Base-by-base conservation (phyloP, 2,797 vertebrate genomes). In the Dicrostonyx torquatus region DNA sequence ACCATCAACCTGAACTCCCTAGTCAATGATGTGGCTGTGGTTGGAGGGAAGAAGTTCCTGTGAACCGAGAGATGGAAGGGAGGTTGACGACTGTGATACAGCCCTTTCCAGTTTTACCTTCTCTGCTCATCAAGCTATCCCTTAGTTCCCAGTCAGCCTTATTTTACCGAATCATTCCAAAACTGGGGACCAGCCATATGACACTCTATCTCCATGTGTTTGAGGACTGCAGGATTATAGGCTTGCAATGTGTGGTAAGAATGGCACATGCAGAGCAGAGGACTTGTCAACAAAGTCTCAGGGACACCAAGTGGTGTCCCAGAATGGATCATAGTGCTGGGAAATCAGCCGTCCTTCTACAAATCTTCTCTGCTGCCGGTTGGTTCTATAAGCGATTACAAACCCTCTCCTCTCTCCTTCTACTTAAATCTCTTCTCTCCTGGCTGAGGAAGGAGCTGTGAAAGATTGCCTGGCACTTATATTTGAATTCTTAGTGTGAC, bases 351-450 rank as follows among this genome's bases (percentile, higher is more conserved):
- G n/a, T 29, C 72, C 15, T 91, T 73, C 92, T 76, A 15, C 34
- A 50, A 68, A 26, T 82, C 17, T 66, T 15, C 79, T 78, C 60
- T 77, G 17, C 18, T 48, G 58, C 22, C 29, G 22, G 31, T 78
- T 94, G 79, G 84, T 89, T 14, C 60, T 88, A 20, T 55, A 53
- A 80, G 91, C 76, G 70, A 86, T 79, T 85, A 37, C 15, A 85
- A 12, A 64, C 82, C 68, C 34, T 15, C 22, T 79, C 73, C 31
- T 64, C 45, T 8, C 50, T 68, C 45, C 24, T 95, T 58, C 53
- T 75, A 64, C 34, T 77, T 78, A 91, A 93, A 66, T 87, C 84
- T 78, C 90, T 91, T 92, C 20, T 10, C 20, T 93, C 72, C 43
- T 77, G 45, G 31, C 17, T 66, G 22, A 48, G 45, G 68, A 93